Evolutionary conservation across 2,888 invertebrate species (phyloP), one percentile per base, ranked within the genome.

Genomic region (Didymodactylos carnosus): DNA sequence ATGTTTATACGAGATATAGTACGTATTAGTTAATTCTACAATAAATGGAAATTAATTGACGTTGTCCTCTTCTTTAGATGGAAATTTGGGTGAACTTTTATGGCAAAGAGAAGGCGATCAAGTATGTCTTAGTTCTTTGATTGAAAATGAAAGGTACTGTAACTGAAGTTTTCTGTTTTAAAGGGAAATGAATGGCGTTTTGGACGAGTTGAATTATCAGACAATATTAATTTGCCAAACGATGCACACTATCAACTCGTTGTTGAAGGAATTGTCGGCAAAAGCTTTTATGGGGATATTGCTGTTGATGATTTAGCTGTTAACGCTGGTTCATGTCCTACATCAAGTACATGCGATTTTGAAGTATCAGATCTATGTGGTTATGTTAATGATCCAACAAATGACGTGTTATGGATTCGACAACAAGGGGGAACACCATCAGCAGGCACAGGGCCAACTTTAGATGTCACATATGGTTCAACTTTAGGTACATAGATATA

Each of bases 271-370:
- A 62, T 62, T n/a, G 74, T 71, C 40, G 80, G 80, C 25, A 73
- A 73, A 14, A 75, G 78, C 23, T 77, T 75, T 74, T 76, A 75
- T 10, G 80, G 81, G 23, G 81, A 81, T 76, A 82, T 82, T 73
- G 81, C 82, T 70, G 79, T 82, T 70, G 82, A 82, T 77, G 80
- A 81, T 75, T 39, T 82, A 3, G 73, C 76, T 39, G 49, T 78
- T n/a, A 72, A 69, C 16, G 72, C 72, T 23, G 77, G 75, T 35
- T 27, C 75, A 10, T 82, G 82, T 76, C 79, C 72, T 46, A 1
- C 49, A 43, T 41, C 74, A 69, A 71, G 71, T 62, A 62, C 19
- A 29, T 74, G 74, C 62, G 74, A 74, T 62, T 74, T 74, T 35
- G 74, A 74, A 69, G 53, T 53, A 13, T n/a, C 35, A 25, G 74